Percentiles rank a stretch among this genome's conserved stretches.
phyloP scores from a whole-genome alignment of 2,888 invertebrate genomes.

The Diarsia dahlii region DNA sequence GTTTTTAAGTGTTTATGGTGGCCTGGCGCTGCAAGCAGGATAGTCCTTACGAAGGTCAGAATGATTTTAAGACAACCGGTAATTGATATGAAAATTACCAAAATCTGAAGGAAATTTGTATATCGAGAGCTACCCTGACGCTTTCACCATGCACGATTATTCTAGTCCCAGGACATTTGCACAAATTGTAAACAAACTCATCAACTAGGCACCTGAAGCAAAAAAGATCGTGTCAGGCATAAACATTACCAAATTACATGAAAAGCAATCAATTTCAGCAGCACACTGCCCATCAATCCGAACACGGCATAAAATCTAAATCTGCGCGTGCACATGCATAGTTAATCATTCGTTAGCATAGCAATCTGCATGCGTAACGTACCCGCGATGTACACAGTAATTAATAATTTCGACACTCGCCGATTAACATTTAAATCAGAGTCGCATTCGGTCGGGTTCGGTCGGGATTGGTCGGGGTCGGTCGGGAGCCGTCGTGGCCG shows the following conservation, averaged over 20 bases:
- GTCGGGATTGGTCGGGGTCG: slow-evolving; percentile 75
- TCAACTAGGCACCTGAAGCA: slow-evolving; percentile 6
- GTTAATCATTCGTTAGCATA: slow-evolving; percentile 89
- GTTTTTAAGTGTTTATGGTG: too few relatives aligned
- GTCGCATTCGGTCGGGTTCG: slow-evolving; percentile 73
- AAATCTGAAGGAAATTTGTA: neutral
- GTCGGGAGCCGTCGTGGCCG: slow-evolving; percentile 65
- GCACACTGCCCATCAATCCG: slow-evolving; percentile 62
- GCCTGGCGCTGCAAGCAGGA: too few relatives aligned
- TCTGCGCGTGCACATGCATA: slow-evolving; percentile 82
- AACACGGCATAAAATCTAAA: slow-evolving; percentile 73
- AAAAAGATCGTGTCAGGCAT: slow-evolving; percentile 52
- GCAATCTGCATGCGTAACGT: slow-evolving; percentile 90
- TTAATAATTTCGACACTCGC: slow-evolving; percentile 90
- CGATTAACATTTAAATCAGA: slow-evolving; percentile 88
- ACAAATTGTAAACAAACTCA: slow-evolving; percentile 22
- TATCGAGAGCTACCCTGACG: neutral
- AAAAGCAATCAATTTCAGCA: slow-evolving; percentile 61
- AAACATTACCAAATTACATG: slow-evolving; percentile 56
- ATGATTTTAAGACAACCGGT: too few relatives aligned
- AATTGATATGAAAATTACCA: neutral
- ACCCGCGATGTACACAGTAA: slow-evolving; percentile 82
- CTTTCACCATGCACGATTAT: neutral
- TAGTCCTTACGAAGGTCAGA: too few relatives aligned
- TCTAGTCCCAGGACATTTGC: neutral